These are phyloP conservation scores for Cryptocephalus primarius DNA, from an alignment of 2,888 invertebrate species.

Conservation along the genomic window DNA sequence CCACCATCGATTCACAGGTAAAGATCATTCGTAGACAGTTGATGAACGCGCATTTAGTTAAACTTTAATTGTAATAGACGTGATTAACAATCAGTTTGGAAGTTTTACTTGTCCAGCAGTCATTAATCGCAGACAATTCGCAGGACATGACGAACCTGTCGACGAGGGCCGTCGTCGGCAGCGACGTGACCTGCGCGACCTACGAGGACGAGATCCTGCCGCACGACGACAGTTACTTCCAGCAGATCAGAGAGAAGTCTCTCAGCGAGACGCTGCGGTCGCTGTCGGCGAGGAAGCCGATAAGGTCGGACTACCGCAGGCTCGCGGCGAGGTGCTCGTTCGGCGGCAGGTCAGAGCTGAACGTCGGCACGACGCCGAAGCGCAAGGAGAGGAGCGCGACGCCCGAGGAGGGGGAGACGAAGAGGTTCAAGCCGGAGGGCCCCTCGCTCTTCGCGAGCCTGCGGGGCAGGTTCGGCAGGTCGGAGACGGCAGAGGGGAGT, in stretches of 20 bases:
- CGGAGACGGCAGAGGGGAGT: neutral
- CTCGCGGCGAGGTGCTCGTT: neutral
- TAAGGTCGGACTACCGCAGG: neutral
- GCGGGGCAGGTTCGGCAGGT: neutral
- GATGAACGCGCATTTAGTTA: too few relatives aligned
- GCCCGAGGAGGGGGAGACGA: neutral
- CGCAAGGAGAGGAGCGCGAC: neutral
- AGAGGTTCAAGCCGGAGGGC: neutral
- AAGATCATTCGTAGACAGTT: too few relatives aligned
- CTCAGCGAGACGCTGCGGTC: neutral
- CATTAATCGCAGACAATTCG: too few relatives aligned
- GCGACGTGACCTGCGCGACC: neutral
- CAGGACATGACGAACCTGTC: neutral
- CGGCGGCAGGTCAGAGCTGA: neutral
- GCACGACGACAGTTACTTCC: neutral
- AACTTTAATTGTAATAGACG: too few relatives aligned
- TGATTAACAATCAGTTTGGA: too few relatives aligned
- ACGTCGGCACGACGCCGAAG: neutral
- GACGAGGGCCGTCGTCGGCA: neutral
- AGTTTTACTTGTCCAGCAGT: too few relatives aligned
- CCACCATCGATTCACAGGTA: too few relatives aligned
- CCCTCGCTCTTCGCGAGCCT: neutral
- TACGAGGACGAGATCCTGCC: neutral
- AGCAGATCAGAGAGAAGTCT: neutral
- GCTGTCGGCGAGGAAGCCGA: neutral